A percentile compares a stretch with the other conserved stretches of the same genome.
phyloP scores from a whole-genome alignment of 2,888 invertebrate genomes.

The Hermodice carunculata region DNA sequence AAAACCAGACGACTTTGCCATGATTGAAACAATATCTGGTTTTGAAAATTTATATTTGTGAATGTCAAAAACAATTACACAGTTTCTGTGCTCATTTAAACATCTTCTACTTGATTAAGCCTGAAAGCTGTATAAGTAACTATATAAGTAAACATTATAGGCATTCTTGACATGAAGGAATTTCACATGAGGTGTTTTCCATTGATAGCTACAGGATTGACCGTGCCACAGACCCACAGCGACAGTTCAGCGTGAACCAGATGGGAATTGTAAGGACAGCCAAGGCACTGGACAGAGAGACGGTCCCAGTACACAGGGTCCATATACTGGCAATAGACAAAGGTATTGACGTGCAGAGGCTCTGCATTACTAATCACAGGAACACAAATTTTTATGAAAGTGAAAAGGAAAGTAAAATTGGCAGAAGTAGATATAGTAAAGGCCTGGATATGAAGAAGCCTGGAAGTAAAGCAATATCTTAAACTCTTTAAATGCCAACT shows the following conservation, averaged over 20 bases:
- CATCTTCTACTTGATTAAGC: neutral
- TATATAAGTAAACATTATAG: neutral
- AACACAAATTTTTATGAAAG: too few species aligned
- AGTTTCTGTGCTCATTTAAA: neutral
- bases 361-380: too few species aligned
- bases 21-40: too few species aligned
- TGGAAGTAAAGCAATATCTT: too few species aligned
- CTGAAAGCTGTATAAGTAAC: neutral
- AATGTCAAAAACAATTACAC: neutral
- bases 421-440: too few species aligned
- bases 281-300: slow-evolving; percentile 38
- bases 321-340: slow-evolving; percentile 44
- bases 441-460: too few species aligned
- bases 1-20: too few species aligned
- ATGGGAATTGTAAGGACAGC: slow-evolving; percentile 35
- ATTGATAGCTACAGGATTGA: slow-evolving; percentile 56
- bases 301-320: slow-evolving; percentile 31
- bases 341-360: too few species aligned
- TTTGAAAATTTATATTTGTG: too few species aligned
- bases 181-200: neutral
- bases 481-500: too few species aligned
- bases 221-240: slow-evolving; percentile 47
- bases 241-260: slow-evolving; percentile 52
- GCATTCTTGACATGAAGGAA: neutral
- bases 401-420: too few species aligned